These are phyloP conservation scores for Trisateles emortualis DNA, from an alignment of 2,888 invertebrate genomes.

Conservation along the genomic window DNA sequence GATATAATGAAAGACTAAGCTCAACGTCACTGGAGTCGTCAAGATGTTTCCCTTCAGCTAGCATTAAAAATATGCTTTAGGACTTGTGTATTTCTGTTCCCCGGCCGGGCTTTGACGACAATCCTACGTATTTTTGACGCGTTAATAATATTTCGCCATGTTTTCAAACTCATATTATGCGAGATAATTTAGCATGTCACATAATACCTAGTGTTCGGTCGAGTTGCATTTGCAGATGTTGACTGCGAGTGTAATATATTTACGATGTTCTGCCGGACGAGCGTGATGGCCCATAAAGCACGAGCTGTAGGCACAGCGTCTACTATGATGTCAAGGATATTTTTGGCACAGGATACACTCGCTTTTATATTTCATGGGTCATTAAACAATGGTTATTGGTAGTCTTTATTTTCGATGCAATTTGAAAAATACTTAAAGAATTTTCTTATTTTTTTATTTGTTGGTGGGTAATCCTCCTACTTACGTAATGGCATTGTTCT, in stretches of 20 bases:
- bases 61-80: conserved; percentile 53
- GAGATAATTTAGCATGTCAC: conserved; percentile 37
- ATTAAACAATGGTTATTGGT: conserved; percentile 37
- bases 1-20: conserved; percentile 28
- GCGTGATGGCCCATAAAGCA: conserved; percentile 78
- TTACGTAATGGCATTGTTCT: too few relatives aligned
- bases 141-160: conserved; percentile 49
- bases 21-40: conserved; percentile 11
- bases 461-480: too few relatives aligned
- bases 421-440: neutral
- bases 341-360: conserved; percentile 74
- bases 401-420: conserved; percentile 20
- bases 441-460: too few relatives aligned
- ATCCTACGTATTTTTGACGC: conserved; percentile 52
- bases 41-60: conserved; percentile 35
- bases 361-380: conserved; percentile 65
- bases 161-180: conserved; percentile 29
- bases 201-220: conserved; percentile 43
- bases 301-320: conserved; percentile 65
- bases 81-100: conserved; percentile 58
- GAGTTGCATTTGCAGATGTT: conserved; percentile 68
- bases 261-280: conserved; percentile 75
- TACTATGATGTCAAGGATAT: conserved; percentile 75
- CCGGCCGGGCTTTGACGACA: conserved; percentile 48
- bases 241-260: conserved; percentile 62